These are phyloP conservation scores for Pseudeuparius sepicola DNA, from an alignment of 2,888 invertebrate species.

Conservation along the genomic window DNA sequence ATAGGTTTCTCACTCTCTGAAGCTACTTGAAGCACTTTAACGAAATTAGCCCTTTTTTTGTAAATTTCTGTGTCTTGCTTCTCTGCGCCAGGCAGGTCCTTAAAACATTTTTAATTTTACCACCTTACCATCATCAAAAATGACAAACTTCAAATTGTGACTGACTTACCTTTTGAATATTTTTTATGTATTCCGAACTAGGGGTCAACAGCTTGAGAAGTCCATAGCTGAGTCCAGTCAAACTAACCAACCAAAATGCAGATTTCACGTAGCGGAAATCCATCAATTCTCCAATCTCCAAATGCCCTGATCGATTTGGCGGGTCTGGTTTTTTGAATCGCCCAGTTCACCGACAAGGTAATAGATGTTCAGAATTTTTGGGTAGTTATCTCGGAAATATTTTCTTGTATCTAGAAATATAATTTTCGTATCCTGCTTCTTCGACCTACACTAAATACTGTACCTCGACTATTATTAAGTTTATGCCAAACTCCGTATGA, in stretches of 20 bases:
- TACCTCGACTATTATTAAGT: slow-evolving; percentile 64
- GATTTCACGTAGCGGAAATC: slow-evolving; percentile 28
- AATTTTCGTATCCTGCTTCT: no score
- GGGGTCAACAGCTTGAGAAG: slow-evolving; percentile 47
- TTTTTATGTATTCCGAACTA: slow-evolving; percentile 34
- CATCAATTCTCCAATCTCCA: slow-evolving; percentile 37
- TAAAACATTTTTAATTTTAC: no score
- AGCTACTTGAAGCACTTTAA: slow-evolving; percentile 43
- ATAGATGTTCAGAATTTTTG: slow-evolving; percentile 55
- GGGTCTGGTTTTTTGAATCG: slow-evolving; percentile 40
- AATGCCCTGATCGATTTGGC: slow-evolving; percentile 47
- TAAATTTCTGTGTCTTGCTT: slow-evolving; percentile 26
- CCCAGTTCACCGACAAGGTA: slow-evolving; percentile 59
- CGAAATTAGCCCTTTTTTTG: slow-evolving; percentile 33
- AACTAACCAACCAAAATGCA: slow-evolving; percentile 49
- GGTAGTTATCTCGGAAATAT: slow-evolving; percentile 56
- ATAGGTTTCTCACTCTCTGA: slow-evolving; percentile 39
- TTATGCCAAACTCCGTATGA: slow-evolving; percentile 57
- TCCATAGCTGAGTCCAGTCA: slow-evolving; percentile 50
- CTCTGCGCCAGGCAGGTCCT: slow-evolving; percentile 34
- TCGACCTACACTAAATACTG: no score
- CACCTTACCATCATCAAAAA: no score
- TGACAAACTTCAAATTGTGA: no score
- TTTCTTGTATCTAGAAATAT: slow-evolving; percentile 56
- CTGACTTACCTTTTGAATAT: slow-evolving; percentile 26